Conservation (phyloP, 2,113 vertebrate species). For the Emydocephalus ijimae region DNA sequence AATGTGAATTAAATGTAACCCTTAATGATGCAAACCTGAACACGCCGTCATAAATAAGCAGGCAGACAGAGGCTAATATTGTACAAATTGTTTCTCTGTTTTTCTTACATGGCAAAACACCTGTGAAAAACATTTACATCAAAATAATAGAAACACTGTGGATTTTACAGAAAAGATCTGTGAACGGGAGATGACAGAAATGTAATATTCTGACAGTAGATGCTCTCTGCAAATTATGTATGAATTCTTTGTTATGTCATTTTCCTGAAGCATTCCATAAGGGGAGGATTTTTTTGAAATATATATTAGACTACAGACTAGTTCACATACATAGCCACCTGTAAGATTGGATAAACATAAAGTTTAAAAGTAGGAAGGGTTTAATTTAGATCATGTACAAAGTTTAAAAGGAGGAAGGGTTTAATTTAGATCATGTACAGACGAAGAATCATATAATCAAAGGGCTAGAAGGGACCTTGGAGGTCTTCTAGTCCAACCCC, state of each 20-base stretch:
- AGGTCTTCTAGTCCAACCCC: neutral
- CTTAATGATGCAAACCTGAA: neutral
- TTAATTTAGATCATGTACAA: no score
- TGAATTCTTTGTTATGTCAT: neutral
- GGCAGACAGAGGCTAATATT: neutral
- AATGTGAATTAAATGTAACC: neutral
- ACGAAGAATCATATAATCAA: neutral
- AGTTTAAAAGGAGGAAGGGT: neutral
- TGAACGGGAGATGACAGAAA: neutral
- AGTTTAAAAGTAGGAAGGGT: neutral
- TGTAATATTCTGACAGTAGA: slow-evolving; percentile 3
- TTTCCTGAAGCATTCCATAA: neutral
- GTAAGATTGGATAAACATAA: neutral
- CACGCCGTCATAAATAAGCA: neutral
- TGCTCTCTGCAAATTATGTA: neutral
- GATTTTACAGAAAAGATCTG: neutral
- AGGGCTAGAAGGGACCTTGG: neutral
- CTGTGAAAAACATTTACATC: neutral
- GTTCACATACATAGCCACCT: neutral
- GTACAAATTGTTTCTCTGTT: neutral
- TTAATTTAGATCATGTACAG: neutral
- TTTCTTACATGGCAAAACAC: neutral
- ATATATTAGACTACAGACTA: neutral
- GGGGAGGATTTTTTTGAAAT: neutral
- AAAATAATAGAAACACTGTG: neutral